Evolutionary conservation across 2,113 vertebrate genomes (phyloP), one percentile per base, ranked within the genome.

Genomic region (Cavia aperea): DNA sequence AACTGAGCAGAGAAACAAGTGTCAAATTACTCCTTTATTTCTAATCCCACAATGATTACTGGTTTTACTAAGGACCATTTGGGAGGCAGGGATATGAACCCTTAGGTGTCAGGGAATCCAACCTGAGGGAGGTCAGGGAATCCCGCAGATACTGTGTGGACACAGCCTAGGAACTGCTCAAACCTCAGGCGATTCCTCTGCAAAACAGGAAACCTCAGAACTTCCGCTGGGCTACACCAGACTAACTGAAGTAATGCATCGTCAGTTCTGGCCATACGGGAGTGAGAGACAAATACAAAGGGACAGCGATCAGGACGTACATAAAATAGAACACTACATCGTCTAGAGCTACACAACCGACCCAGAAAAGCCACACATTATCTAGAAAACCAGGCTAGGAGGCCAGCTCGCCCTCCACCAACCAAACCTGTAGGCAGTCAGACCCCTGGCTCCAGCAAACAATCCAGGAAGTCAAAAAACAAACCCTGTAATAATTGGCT

Each of bases 281-380:
- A 83, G 46, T 29, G 62, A 63, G 54, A 56, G 63, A 31, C 26
- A 14, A 16, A 9, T 0, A 2, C 2, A n/a, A 4, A 51, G 6
- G 23, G 13, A 15, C 33, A 79, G 18, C 7, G 51, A 14, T 36
- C 24, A 43, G 58, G 73, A 18, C 31, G 31, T 4, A 23, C 16
- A 7, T 31, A 33, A 56, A 24, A 9, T 0, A 56, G 68, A 86
- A 36, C 60, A 54, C 11, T 21, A 12, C 11, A 12, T 29, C 14
- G 0, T 5, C 36, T 49, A 23, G 14, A 0, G 4, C 46, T 36
- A 24, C 16, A 11, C 18, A 29, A 2, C 19, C 23, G 0, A 12
- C 10, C 31, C 66, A 83, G 81, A 56, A 82, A 39, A 33, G 19
- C 7, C 6, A 43, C 21, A 4, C 24, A 1, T 9, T 24, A 3